These are phyloP conservation scores for Alexandromys oeconomus DNA, from an alignment of 2,797 vertebrate species.

Conservation along the genomic window DNA sequence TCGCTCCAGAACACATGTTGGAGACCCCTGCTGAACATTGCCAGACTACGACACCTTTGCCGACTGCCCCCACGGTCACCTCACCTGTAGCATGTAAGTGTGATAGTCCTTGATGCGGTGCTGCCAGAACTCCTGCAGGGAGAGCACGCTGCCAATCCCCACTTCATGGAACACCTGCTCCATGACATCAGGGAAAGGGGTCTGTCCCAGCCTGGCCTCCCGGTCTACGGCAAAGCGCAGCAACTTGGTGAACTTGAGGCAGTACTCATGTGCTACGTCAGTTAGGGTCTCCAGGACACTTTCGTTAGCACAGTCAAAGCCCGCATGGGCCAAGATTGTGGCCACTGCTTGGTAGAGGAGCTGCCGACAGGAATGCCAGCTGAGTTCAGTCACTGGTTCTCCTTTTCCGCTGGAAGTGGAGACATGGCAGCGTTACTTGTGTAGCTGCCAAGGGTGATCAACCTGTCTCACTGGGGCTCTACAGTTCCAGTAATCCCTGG, in stretches of 20 bases:
- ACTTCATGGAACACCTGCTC: slow-evolving; percentile 99
- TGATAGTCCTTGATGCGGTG: slow-evolving; percentile 99
- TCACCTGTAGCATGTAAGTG: slow-evolving; percentile 98
- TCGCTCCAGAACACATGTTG: background rate
- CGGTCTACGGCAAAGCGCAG: slow-evolving; percentile 96
- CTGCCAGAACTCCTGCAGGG: slow-evolving; percentile 98
- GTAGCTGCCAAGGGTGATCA: background rate
- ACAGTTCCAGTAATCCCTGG: background rate
- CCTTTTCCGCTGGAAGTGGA: slow-evolving; percentile 93
- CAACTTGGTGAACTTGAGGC: slow-evolving; percentile 94
- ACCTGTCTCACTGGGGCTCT: slow-evolving; percentile 28
- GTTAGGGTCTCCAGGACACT: slow-evolving; percentile 97
- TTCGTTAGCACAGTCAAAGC: slow-evolving; percentile 97
- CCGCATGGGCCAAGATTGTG: slow-evolving; percentile 96
- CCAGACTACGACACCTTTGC: background rate
- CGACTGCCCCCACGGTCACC: slow-evolving; percentile 14
- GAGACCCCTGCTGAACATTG: background rate
- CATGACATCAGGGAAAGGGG: slow-evolving; percentile 96
- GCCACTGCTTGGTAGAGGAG: slow-evolving; percentile 98
- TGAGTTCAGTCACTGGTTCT: slow-evolving; percentile 97
- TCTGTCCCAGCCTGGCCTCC: slow-evolving; percentile 95
- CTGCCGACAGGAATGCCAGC: slow-evolving; percentile 96
- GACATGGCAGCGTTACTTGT: background rate
- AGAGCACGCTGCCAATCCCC: slow-evolving; percentile 97
- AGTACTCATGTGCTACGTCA: slow-evolving; percentile 96